Percentiles rank a stretch among this genome's conserved stretches.
phyloP scores from a whole-genome alignment of 2,113 vertebrate species.

The Engraulis encrasicolus region DNA sequence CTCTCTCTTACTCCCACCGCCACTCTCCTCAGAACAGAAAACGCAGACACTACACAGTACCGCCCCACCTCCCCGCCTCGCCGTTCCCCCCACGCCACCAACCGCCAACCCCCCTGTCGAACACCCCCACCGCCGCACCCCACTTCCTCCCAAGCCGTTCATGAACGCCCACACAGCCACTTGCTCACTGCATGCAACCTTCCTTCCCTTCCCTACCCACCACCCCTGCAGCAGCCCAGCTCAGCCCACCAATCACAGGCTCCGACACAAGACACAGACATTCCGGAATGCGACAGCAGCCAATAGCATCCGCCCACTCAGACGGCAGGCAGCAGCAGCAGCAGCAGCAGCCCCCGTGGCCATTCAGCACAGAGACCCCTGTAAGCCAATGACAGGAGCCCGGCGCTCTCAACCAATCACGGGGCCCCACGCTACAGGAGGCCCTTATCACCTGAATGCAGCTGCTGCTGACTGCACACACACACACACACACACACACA shows the following conservation, averaged over 20 bases:
- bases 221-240: background rate
- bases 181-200: too few relatives aligned
- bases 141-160: background rate
- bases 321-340: background rate
- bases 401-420: constrained; percentile 63
- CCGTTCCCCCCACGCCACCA: too few relatives aligned
- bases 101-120: too few relatives aligned
- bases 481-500: background rate
- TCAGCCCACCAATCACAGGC: background rate
- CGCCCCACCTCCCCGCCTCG: too few relatives aligned
- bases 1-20: too few relatives aligned
- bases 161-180: background rate
- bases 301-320: background rate
- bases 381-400: background rate
- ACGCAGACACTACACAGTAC: too few relatives aligned
- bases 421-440: constrained; percentile 54
- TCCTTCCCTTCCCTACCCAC: too few relatives aligned
- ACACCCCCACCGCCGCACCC: background rate
- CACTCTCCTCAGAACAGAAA: too few relatives aligned
- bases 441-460: constrained; percentile 76
- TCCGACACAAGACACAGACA: background rate
- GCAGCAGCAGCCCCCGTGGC: background rate
- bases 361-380: background rate
- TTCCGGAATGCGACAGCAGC: background rate
- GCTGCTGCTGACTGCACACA: constrained; percentile 60